Conservation (phyloP, 2,113 vertebrate species). For the Pagrus major region DNA sequence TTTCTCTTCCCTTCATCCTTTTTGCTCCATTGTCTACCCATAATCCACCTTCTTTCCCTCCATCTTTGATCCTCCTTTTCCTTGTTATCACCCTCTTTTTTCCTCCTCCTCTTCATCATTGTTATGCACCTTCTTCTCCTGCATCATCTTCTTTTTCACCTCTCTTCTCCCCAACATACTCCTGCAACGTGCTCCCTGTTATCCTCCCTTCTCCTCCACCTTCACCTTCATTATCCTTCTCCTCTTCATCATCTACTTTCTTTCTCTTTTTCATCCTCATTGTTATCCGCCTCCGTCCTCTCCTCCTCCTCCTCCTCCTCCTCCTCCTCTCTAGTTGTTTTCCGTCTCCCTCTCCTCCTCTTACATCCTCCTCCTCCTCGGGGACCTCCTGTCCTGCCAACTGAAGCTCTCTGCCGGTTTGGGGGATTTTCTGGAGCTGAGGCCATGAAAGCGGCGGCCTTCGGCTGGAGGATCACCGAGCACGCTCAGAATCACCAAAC, state of each 20-base stretch:
- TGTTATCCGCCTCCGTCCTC: background rate
- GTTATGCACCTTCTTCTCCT: background rate
- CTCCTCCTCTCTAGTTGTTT: too few species aligned
- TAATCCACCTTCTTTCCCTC: too few species aligned
- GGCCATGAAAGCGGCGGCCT: conserved; percentile 59
- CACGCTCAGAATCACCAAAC: conserved; percentile 57
- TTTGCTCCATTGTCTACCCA: background rate
- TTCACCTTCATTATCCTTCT: background rate
- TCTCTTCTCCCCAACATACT: too few species aligned
- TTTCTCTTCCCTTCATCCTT: too few species aligned
- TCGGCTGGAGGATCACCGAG: conserved; percentile 35
- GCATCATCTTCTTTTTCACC: background rate
- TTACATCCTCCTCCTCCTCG: background rate
- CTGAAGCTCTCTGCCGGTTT: conserved; percentile 53
- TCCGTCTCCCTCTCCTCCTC: background rate
- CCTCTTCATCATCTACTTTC: too few species aligned
- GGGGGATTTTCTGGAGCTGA: conserved; percentile 65
- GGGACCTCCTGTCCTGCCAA: conserved; percentile 40
- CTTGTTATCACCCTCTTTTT: too few species aligned
- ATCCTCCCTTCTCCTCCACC: background rate
- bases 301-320: background rate
- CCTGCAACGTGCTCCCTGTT: too few species aligned
- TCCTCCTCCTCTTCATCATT: background rate
- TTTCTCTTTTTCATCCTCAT: background rate
- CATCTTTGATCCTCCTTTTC: too few species aligned